Percentiles rank a stretch among this genome's conserved stretches.
These are phyloP conservation scores for Elegia similella DNA, from an alignment of 2,888 invertebrate species.

Conservation along the genomic window DNA sequence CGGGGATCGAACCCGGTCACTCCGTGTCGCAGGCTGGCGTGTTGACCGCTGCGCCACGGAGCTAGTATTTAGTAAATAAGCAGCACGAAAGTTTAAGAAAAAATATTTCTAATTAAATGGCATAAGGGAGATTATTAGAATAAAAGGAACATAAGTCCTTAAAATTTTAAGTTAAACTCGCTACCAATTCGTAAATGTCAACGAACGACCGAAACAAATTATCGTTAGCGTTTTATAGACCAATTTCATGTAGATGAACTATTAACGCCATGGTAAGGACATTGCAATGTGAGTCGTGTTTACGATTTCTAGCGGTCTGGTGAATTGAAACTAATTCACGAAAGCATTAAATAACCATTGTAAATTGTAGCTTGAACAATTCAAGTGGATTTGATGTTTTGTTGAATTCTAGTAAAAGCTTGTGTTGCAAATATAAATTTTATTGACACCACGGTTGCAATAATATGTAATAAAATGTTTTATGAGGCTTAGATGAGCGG, in stretches of 20 bases:
- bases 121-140: no score
- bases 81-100: no score
- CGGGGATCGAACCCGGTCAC: no score
- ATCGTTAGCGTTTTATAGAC: not conserved
- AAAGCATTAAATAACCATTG: not conserved
- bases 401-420: no score
- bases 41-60: no score
- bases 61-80: no score
- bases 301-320: not conserved
- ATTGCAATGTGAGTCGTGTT: constrained; percentile 5
- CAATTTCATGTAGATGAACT: constrained; percentile 10
- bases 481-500: no score
- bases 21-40: no score
- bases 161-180: not conserved
- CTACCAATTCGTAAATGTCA: not conserved
- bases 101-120: no score
- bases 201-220: not conserved
- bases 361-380: not conserved
- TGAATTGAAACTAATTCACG: not conserved
- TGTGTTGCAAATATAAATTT: no score
- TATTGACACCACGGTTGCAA: no score
- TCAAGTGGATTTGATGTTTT: not conserved
- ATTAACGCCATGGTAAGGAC: constrained; percentile 3
- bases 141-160: not conserved
- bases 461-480: no score